Evolutionary conservation across 2,888 invertebrate genomes (phyloP).

Genomic region (Cheilosia variabilis): DNA sequence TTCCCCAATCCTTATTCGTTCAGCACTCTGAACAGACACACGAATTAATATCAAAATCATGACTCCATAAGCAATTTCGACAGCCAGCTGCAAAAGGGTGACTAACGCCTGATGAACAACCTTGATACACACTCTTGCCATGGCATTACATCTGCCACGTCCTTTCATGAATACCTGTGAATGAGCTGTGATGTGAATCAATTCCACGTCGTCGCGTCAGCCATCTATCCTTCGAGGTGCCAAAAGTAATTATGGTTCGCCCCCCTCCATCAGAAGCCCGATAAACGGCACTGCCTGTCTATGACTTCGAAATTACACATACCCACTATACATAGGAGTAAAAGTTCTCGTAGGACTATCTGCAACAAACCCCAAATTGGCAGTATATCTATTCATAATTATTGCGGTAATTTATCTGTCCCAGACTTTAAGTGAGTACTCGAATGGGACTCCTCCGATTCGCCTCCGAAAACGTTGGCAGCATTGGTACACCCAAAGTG

Average conservation of each 20-base stretch:
- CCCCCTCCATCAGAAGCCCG: background rate
- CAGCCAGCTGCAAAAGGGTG: background rate
- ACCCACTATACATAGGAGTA: background rate
- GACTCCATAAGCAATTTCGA: conserved; percentile 8
- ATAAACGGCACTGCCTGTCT: conserved; percentile 3
- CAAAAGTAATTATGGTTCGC: conserved; percentile 36
- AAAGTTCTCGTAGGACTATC: conserved; percentile 1
- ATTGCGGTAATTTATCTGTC: conserved; percentile 35
- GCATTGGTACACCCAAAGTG: conserved; percentile 7
- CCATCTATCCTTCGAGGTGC: conserved; percentile 10
- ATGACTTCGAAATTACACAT: background rate
- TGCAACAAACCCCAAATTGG: conserved; percentile 28
- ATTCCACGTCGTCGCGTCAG: conserved; percentile 21
- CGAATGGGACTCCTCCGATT: conserved; percentile 22
- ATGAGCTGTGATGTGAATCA: conserved; percentile 34
- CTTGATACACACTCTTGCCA: background rate
- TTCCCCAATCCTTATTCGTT: background rate
- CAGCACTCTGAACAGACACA: background rate
- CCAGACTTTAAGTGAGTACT: conserved; percentile 8
- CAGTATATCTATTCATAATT: conserved; percentile 8
- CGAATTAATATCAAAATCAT: conserved; percentile 6
- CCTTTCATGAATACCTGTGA: conserved; percentile 27
- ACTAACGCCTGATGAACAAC: background rate
- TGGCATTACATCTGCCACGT: background rate
- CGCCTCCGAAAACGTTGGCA: conserved; percentile 31